Evolutionary conservation across 2,888 invertebrate species (phyloP).

Genomic region (Muschampia plurimacula): DNA sequence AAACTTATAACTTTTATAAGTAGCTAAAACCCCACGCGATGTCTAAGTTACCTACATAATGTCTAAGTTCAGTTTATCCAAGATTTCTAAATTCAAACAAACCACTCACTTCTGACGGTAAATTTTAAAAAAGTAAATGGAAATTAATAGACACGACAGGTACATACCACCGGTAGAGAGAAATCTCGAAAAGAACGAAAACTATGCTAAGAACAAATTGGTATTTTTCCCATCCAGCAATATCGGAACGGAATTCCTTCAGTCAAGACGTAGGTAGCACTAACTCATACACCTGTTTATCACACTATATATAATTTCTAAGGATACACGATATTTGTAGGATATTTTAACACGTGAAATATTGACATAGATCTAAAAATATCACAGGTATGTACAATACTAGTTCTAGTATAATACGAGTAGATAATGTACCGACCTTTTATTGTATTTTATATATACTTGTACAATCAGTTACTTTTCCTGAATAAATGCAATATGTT

Average conservation of each 20-base stretch:
- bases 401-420: too few relatives aligned
- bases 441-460: too few relatives aligned
- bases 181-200: conserved; percentile 8
- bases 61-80: not conserved
- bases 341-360: conserved; percentile 21
- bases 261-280: conserved; percentile 1
- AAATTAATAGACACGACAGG: not conserved
- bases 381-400: not conserved
- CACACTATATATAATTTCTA: conserved; percentile 22
- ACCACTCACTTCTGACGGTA: not conserved
- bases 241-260: conserved; percentile 26
- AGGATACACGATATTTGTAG: conserved; percentile 11
- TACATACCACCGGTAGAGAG: conserved; percentile 14
- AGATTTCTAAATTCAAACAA: not conserved
- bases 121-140: not conserved
- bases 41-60: not conserved
- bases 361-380: conserved; percentile 15
- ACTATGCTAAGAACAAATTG: not conserved
- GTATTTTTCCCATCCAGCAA: conserved; percentile 16
- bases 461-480: too few relatives aligned
- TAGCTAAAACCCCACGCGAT: not conserved
- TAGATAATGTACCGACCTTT: too few relatives aligned
- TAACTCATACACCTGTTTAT: conserved; percentile 7
- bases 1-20: not conserved
- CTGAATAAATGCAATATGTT: too few relatives aligned